Conservation (phyloP, 2,888 invertebrate species). For the Euplagia quadripunctaria region DNA sequence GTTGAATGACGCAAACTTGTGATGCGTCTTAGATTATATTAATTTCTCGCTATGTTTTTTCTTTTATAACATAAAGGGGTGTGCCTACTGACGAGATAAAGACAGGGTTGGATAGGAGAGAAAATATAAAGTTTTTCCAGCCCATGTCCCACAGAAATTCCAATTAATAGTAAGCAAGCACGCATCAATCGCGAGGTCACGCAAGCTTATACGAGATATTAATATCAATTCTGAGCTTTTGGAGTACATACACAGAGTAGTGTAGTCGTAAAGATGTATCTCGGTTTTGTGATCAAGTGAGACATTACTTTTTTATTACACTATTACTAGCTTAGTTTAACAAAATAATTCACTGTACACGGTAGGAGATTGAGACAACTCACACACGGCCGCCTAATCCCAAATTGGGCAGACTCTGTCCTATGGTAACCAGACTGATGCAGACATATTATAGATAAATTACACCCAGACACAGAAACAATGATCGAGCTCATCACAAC, state of each 20-base stretch:
- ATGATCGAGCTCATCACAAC: too few species aligned
- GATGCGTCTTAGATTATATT: conserved; percentile 35
- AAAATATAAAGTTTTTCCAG: neutral
- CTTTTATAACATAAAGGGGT: conserved; percentile 10
- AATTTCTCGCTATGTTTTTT: conserved; percentile 32
- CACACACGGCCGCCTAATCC: too few species aligned
- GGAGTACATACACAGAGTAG: neutral
- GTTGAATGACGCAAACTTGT: conserved; percentile 11
- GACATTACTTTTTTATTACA: too few species aligned
- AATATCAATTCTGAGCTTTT: conserved; percentile 6
- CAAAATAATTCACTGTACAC: too few species aligned
- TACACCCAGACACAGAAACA: too few species aligned
- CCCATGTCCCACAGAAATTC: neutral
- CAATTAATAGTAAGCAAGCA: neutral
- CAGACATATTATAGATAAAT: too few species aligned
- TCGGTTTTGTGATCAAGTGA: neutral
- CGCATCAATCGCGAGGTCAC: neutral
- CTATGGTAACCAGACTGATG: too few species aligned
- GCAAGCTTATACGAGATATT: neutral
- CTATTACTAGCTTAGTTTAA: too few species aligned
- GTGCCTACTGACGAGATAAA: neutral
- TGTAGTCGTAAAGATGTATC: neutral
- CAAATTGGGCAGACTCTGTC: too few species aligned
- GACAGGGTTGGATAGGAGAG: neutral
- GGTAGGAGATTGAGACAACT: too few species aligned